Base-by-base conservation (phyloP, 2,113 vertebrate species). In the Nannobrachium achirus region DNA sequence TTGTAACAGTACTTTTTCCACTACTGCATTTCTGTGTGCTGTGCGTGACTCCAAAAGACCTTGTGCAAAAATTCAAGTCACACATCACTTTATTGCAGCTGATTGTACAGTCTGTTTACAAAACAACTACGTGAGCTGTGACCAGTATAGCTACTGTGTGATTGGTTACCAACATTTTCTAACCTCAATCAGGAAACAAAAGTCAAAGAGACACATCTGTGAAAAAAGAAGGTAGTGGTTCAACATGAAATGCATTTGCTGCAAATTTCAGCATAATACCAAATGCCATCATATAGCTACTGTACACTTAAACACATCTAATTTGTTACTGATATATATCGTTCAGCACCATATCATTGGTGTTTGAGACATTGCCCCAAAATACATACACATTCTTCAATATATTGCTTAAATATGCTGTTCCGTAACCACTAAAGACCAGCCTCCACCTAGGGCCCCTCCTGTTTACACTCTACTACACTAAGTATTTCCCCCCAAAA, bases 11-110 rank as follows among this genome's bases (percentile, higher is more conserved):
- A n/a, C n/a, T n/a, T n/a, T n/a, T n/a, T n/a, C n/a, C n/a, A n/a
- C n/a, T n/a, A n/a, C n/a, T n/a, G n/a, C n/a, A 55, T 51, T 63
- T 8, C 16, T 40, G 10, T 2, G 18, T 16, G 7, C 67, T 33
- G 14, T 75, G 4, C 60, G 3, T 79, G 25, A 69, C 76, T 55
- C 76, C 56, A 82, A 56, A 49, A 44, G 6, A 62, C 69, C 62
- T 10, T 55, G 11, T 15, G 8, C 50, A n/a, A n/a, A n/a, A n/a
- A 13, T 40, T 8, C 42, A 67, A 84, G 78, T 80, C 68, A 79
- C 63, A 80, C 44, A 59, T 63, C 73, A 83, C 73, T 87, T 86
- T 86, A 87, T 89, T 89, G 70, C 66, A 71, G 66, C 72, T 69
- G 85, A 85, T 66, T 71, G 75, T 2, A 33, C 63, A 79, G 73